phyloP scores from a whole-genome alignment of 2,888 invertebrate genomes.

The Thalpophila matura region DNA sequence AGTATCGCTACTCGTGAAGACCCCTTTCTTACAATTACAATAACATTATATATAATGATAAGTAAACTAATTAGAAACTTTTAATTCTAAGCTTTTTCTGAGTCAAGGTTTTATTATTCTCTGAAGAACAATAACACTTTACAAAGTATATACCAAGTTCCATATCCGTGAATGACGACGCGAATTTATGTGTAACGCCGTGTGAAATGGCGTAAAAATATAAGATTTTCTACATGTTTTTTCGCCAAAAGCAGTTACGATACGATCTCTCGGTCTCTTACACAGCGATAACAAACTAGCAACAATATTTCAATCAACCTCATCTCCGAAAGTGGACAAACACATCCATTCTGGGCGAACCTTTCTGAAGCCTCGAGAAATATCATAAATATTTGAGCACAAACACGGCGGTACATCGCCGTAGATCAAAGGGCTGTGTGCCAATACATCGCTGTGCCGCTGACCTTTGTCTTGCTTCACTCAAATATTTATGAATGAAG shows the following conservation, averaged over 20 bases:
- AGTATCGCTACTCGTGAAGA: too few relatives aligned
- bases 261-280: slow-evolving; percentile 12
- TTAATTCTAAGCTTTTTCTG: too few relatives aligned
- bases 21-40: too few relatives aligned
- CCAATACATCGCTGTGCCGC: slow-evolving; percentile 44
- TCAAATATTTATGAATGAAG: slow-evolving; percentile 53
- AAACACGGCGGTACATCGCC: slow-evolving; percentile 52
- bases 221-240: slow-evolving; percentile 15
- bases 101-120: too few relatives aligned
- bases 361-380: slow-evolving; percentile 41
- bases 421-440: slow-evolving; percentile 53
- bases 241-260: slow-evolving; percentile 13
- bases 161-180: not conserved
- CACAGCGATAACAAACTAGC: slow-evolving; percentile 43
- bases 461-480: slow-evolving; percentile 47
- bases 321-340: slow-evolving; percentile 58
- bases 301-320: slow-evolving; percentile 57
- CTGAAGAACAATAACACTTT: too few relatives aligned
- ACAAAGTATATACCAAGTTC: too few relatives aligned
- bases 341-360: slow-evolving; percentile 43
- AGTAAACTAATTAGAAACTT: too few relatives aligned
- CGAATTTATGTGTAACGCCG: slow-evolving; percentile 2
- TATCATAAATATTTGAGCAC: slow-evolving; percentile 60
- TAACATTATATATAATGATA: too few relatives aligned
- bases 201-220: slow-evolving; percentile 1